Base-by-base conservation (phyloP, 2,888 invertebrate species). In the Epirrhoe alternata region DNA sequence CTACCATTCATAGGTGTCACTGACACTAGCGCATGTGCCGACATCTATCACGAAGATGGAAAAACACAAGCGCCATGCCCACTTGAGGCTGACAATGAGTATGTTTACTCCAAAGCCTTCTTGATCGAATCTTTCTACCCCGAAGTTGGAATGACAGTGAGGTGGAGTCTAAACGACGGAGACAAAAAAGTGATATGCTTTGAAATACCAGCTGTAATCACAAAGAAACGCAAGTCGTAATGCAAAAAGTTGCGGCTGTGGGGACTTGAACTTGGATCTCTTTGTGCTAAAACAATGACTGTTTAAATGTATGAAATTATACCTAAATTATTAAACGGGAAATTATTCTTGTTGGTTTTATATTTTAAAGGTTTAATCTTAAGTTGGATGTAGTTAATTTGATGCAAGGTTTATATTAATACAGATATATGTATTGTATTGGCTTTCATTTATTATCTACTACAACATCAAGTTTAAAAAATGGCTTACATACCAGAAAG, bases 1-100 rank as follows among this genome's bases (percentile, higher is more conserved):
- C 83, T 97, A 58, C 97, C 97, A 0, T 97, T 97, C 80, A 82
- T 96, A 24, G 97, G 97, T 7, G 95, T 96, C 0, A 3, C 59
- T 1, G 60, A 33, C 10, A 52, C 59, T 0, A 49, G 83, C 88
- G 3, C 88, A 94, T 62, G 88, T 8, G 4, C 7, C 6, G 24
- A 61, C 35, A 45, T 65, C n/a, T n/a, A 24, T 47, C 16, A 62
- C 42, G 85, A 83, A 3, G 83, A 82, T 4, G 59, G 69, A 0
- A 90, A 85, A 54, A 92, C 94, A 0, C 89, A 94, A 66, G 94
- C 94, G 1, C 87, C 93, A 0, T 97, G 97, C 73, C 96, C 97
- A 0, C 86, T 97, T 50, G 93, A 94, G 72, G 92, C 94, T 12
- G 95, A 94, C 45, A 83, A 89, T 66, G 94, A 95, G n/a, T 97